Evolutionary conservation across 2,797 vertebrate species (phyloP).

Genomic region (Aotus griseimembra): DNA sequence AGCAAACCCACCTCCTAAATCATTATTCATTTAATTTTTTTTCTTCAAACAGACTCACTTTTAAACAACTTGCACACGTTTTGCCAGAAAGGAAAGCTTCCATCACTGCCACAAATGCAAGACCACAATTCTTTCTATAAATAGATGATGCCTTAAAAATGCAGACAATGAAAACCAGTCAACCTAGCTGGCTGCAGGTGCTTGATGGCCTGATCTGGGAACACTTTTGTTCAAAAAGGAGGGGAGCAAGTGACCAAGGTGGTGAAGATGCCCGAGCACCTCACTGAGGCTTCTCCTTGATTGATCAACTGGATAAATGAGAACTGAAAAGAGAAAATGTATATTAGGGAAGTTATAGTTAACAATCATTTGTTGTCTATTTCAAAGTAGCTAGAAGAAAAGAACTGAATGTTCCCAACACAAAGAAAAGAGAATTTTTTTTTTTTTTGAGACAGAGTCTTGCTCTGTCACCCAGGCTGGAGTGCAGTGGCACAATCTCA

Average conservation of each 20-base stretch:
- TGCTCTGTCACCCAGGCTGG: background rate
- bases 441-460: background rate
- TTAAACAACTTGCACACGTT: background rate
- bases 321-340: background rate
- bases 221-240: background rate
- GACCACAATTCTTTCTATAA: background rate
- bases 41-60: background rate
- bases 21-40: background rate
- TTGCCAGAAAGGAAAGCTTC: constrained; percentile 32
- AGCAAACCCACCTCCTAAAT: background rate
- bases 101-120: background rate
- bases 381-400: background rate
- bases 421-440: background rate
- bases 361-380: background rate
- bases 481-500: background rate
- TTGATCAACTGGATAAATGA: background rate
- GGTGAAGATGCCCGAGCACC: background rate
- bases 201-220: background rate
- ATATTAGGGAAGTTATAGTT: background rate
- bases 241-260: background rate
- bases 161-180: background rate
- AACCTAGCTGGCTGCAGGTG: background rate
- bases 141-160: constrained; percentile 14
- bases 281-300: background rate
- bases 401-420: background rate